phyloP scores from a whole-genome alignment of 2,888 invertebrate genomes.

The Aphidoletes aphidimyza region DNA sequence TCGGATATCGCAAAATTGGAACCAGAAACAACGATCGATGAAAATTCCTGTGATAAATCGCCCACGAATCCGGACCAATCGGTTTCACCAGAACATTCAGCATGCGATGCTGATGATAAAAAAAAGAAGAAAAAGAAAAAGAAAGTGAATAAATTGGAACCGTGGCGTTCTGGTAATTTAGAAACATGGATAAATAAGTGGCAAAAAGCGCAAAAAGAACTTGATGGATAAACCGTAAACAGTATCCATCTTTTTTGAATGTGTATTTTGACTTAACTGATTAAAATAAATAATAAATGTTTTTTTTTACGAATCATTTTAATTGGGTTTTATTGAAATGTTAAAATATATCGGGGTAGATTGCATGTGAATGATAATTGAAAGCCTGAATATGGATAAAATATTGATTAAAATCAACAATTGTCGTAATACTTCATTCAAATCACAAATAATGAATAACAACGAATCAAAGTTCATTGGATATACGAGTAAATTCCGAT shows the following conservation, averaged over 20 bases:
- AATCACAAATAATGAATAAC: no score
- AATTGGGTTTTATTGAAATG: no score
- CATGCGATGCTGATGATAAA: background rate
- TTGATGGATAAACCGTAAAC: conserved; percentile 56
- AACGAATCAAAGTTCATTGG: background rate
- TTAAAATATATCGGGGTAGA: no score
- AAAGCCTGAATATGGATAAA: no score
- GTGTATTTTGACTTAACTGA: background rate
- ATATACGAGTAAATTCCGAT: no score
- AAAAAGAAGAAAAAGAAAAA: conserved; percentile 58
- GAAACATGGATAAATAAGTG: conserved; percentile 67
- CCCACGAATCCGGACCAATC: conserved; percentile 23
- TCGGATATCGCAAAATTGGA: conserved; percentile 70
- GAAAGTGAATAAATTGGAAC: conserved; percentile 63
- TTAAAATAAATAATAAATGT: background rate
- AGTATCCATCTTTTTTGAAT: no score
- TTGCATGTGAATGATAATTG: no score
- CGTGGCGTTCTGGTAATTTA: conserved; percentile 49
- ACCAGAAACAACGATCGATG: conserved; percentile 57
- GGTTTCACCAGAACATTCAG: background rate
- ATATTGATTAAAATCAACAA: no score
- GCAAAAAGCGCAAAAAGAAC: conserved; percentile 75
- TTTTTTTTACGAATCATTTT: no score
- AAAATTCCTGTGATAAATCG: conserved; percentile 15
- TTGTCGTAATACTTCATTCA: background rate